Evolutionary conservation across 1,140 invertebrate genomes (phyloP).

Genomic region (Drosophila littoralis): DNA sequence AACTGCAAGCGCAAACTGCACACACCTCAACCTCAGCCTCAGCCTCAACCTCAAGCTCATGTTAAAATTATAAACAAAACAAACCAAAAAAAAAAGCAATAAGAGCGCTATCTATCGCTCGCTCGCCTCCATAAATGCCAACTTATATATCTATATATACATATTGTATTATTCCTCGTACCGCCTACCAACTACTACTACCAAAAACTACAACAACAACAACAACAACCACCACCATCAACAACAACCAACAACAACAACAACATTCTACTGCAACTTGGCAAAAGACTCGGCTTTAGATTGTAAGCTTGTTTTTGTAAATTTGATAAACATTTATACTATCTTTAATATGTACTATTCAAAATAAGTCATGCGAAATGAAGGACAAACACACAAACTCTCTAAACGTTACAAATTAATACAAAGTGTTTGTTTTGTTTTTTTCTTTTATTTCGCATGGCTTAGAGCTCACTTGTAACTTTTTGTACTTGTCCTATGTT

Average conservation of each 20-base stretch:
- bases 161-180: conserved; percentile 63
- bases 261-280: conserved; percentile 62
- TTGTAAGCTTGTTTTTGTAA: conserved; percentile 70
- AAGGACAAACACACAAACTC: not conserved
- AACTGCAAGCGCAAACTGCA: conserved; percentile 63
- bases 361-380: conserved; percentile 23
- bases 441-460: conserved; percentile 24
- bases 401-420: not conserved
- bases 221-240: conserved; percentile 52
- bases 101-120: conserved; percentile 32
- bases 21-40: conserved; percentile 64
- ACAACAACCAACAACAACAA: conserved; percentile 33
- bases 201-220: conserved; percentile 60
- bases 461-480: conserved; percentile 50
- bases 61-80: not conserved
- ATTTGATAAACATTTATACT: conserved; percentile 51
- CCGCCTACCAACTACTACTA: conserved; percentile 61
- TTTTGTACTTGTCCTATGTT: conserved; percentile 75
- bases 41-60: conserved; percentile 57
- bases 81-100: not conserved
- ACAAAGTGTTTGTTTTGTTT: conserved; percentile 8
- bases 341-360: conserved; percentile 35
- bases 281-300: conserved; percentile 74
- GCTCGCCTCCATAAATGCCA: conserved; percentile 44
- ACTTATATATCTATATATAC: conserved; percentile 39